Base-by-base conservation (phyloP, 2,113 vertebrate species). In the Stigmatopora nigra region DNA sequence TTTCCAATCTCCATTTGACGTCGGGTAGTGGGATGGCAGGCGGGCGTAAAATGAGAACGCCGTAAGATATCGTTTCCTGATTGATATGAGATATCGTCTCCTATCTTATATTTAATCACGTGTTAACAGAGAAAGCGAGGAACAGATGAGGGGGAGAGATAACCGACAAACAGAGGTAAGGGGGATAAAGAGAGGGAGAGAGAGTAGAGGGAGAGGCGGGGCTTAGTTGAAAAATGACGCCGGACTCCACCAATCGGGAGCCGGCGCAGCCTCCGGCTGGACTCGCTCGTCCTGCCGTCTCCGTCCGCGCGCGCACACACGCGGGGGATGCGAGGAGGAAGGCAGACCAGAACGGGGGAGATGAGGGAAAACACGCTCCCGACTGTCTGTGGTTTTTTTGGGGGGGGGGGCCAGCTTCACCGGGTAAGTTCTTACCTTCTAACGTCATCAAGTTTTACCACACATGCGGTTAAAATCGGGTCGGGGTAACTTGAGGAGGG, bases 21-120 rank as follows among this genome's bases (percentile, higher is more conserved):
- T 25, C 51, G 0, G 58, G 25, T 15, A 56, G 66, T 41, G 14
- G 55, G 49, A 9, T 0, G 16, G 55, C 1, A 55, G 10, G 59
- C 63, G 64, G 65, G 68, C 53, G 51, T 67, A 72, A 81, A 80
- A 78, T 67, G 35, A 78, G 75, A 75, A 60, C 16, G 38, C 65
- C 71, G 70, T 72, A 77, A 81, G 53, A 67, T 75, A 78, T 79
- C 76, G 61, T 64, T 78, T 83, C 70, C 81, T 79, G 81, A 88
- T 86, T 63, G 25, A 31, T 31, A 31, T 31, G 25, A 31, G 25
- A 31, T 31, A 31, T 31, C 25, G 25, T 31, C 3, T 31, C 25
- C 25, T 80, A 84, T 86, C 83, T 82, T 69, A 78, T 72, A 73
- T 82, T 31, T 31, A 79, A 85, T 86, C 79, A 84, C 75, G 79